phyloP scores from a whole-genome alignment of 2,113 vertebrate genomes.

The Microtus oregoni region DNA sequence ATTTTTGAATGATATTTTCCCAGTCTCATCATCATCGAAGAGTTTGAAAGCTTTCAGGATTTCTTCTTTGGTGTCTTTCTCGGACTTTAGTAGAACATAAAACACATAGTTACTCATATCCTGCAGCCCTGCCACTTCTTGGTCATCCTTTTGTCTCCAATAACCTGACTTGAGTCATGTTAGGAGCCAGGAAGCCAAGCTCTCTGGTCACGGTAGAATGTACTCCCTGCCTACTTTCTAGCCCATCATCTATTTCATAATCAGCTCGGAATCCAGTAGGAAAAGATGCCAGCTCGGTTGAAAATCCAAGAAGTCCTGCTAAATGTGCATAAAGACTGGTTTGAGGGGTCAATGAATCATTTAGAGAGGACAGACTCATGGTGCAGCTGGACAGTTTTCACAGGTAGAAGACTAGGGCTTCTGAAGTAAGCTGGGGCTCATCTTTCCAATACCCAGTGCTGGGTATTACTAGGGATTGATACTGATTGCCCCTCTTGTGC shows the following conservation, averaged over 20 bases:
- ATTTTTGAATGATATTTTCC: constrained; percentile 96
- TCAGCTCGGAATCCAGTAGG: background rate
- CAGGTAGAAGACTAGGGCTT: background rate
- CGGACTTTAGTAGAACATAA: constrained; percentile 83
- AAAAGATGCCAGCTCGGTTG: background rate
- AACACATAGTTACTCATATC: background rate
- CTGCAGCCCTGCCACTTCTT: background rate
- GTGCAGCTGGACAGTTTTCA: background rate
- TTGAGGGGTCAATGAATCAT: background rate
- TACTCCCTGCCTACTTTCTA: background rate
- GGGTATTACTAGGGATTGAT: too few species aligned
- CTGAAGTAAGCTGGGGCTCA: background rate
- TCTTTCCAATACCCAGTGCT: background rate
- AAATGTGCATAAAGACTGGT: background rate
- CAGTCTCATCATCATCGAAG: constrained; percentile 97
- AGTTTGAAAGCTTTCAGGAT: constrained; percentile 97
- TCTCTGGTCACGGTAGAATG: background rate
- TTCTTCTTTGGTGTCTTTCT: constrained; percentile 98
- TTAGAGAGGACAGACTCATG: background rate
- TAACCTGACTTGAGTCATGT: background rate
- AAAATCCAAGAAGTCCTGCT: background rate
- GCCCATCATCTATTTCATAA: background rate
- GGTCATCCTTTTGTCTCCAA: background rate
- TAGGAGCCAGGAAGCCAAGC: background rate
- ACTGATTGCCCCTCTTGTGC: background rate